Conservation (phyloP, 2,888 invertebrate genomes). For the Notodonta dromedarius region DNA sequence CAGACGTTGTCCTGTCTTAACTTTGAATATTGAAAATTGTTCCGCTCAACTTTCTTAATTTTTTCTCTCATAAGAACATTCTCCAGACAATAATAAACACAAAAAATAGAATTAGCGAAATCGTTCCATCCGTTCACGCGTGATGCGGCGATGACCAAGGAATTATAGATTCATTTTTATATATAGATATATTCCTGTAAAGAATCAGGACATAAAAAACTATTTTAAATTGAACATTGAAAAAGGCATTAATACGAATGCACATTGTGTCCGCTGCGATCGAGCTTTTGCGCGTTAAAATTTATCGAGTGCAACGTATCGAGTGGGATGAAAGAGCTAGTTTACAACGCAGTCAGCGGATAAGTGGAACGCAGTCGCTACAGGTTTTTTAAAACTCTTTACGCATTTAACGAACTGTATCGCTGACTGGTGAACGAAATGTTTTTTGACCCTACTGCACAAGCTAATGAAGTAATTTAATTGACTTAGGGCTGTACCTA, state of each 20-base stretch:
- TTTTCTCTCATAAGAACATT: too few relatives aligned
- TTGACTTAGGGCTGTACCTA: too few relatives aligned
- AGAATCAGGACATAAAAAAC: background rate
- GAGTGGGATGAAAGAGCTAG: background rate
- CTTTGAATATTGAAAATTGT: too few relatives aligned
- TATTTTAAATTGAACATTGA: background rate
- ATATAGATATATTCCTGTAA: too few relatives aligned
- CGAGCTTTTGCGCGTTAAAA: background rate
- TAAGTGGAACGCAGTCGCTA: background rate
- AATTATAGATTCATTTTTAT: too few relatives aligned
- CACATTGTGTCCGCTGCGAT: background rate
- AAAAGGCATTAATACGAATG: background rate
- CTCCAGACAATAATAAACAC: too few relatives aligned
- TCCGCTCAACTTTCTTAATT: too few relatives aligned
- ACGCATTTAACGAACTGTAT: background rate
- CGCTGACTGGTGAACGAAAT: background rate
- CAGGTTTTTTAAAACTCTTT: background rate
- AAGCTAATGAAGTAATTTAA: too few relatives aligned
- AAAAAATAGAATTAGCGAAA: too few relatives aligned
- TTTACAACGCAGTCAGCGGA: background rate
- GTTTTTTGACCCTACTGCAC: background rate
- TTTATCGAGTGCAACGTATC: conserved; percentile 2
- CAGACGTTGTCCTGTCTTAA: too few relatives aligned
- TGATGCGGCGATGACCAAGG: too few relatives aligned
- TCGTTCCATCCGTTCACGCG: too few relatives aligned